Conservation (phyloP, 2,113 vertebrate genomes). For the Thunnus maccoyii region DNA sequence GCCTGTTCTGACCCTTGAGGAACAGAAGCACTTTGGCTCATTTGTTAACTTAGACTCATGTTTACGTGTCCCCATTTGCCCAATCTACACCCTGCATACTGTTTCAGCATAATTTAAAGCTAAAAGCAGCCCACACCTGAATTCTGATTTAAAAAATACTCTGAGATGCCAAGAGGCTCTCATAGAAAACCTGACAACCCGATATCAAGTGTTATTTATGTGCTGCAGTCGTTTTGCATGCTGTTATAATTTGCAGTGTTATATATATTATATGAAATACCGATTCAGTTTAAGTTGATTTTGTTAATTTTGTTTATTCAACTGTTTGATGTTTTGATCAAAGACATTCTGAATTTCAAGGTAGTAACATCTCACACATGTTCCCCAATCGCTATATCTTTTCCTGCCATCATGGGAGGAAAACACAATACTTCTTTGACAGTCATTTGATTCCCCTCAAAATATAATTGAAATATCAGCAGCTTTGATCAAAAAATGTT, state of each 20-base stretch:
- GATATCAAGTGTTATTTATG: conserved; percentile 5
- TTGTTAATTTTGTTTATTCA: too few species aligned
- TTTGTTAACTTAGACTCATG: conserved; percentile 26
- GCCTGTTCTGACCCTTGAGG: background rate
- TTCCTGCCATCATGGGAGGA: too few species aligned
- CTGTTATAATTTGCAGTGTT: background rate
- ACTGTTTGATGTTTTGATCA: too few species aligned
- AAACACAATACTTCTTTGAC: too few species aligned
- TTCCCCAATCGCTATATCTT: too few species aligned
- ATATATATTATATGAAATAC: too few species aligned
- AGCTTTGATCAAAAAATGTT: too few species aligned
- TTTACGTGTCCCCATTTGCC: conserved; percentile 21
- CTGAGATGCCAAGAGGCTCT: background rate
- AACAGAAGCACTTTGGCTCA: conserved; percentile 12
- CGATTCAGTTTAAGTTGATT: too few species aligned
- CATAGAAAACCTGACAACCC: background rate
- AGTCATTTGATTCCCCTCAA: too few species aligned
- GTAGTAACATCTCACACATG: too few species aligned
- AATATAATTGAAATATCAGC: too few species aligned
- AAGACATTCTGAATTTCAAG: too few species aligned
- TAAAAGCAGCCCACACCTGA: conserved; percentile 24
- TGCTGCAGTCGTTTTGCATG: background rate
- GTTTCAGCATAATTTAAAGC: conserved; percentile 28
- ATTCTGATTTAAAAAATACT: conserved; percentile 19
- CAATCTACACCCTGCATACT: background rate